phyloP scores from a whole-genome alignment of 2,888 invertebrate genomes.

The Drosophila barbarae region DNA sequence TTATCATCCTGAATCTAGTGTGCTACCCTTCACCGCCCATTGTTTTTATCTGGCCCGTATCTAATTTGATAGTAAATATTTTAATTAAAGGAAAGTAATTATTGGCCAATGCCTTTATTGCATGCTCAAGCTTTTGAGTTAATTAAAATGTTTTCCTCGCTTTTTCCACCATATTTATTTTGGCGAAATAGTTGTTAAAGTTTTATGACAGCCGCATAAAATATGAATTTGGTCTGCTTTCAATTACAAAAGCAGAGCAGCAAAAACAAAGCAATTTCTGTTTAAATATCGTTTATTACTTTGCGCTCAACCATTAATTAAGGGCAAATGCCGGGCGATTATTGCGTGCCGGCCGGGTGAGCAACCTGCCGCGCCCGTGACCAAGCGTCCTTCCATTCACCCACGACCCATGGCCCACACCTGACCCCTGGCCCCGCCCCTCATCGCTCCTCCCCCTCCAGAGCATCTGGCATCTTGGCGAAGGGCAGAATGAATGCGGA shows the following conservation, averaged over 20 bases:
- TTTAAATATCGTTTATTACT: conserved; percentile 63
- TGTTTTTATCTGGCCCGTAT: conserved; percentile 20
- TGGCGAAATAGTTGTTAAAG: conserved; percentile 41
- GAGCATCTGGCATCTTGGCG: conserved; percentile 36
- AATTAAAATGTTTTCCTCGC: conserved; percentile 45
- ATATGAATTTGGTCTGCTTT: conserved; percentile 52
- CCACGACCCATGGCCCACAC: not conserved
- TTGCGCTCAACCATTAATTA: conserved; percentile 69
- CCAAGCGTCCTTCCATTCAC: conserved; percentile 16
- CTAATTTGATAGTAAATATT: conserved; percentile 60
- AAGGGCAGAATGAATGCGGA: conserved; percentile 51
- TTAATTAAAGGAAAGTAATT: conserved; percentile 64
- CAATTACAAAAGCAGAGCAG: conserved; percentile 63
- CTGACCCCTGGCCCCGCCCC: not conserved
- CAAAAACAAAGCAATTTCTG: conserved; percentile 54
- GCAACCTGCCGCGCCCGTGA: conserved; percentile 53
- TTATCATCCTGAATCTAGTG: conserved; percentile 63
- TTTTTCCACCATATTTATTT: conserved; percentile 24
- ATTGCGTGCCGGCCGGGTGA: conserved; percentile 64
- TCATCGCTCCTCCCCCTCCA: not conserved
- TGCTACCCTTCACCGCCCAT: conserved; percentile 19
- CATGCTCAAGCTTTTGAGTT: conserved; percentile 50
- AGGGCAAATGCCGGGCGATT: conserved; percentile 67
- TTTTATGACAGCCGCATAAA: conserved; percentile 53
- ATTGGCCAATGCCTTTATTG: conserved; percentile 38